phyloP scores from a whole-genome alignment of 2,888 invertebrate genomes.

The Vannuccia rotundouncinata region DNA sequence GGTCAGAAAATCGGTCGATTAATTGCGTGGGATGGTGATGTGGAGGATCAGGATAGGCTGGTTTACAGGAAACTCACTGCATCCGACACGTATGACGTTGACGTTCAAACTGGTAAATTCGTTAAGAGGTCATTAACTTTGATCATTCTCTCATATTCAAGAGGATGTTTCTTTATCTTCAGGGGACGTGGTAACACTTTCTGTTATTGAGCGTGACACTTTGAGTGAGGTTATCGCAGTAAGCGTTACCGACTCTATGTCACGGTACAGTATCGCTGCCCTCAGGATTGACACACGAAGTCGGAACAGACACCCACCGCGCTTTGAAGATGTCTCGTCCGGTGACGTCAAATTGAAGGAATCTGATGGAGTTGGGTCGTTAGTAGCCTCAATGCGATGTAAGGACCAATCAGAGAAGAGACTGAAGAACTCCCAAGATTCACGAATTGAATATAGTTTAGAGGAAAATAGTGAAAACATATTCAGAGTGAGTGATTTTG shows the following conservation, averaged over 20 bases:
- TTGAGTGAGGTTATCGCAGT: background rate
- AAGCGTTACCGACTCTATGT: background rate
- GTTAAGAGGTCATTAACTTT: too few species aligned
- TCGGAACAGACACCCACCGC: background rate
- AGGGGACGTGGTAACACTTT: background rate
- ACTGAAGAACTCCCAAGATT: too few species aligned
- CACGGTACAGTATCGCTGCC: background rate
- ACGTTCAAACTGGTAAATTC: background rate
- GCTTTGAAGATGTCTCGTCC: background rate
- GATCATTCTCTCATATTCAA: too few species aligned
- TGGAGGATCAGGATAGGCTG: background rate
- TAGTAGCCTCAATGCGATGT: background rate
- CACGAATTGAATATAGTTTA: background rate
- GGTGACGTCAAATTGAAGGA: background rate
- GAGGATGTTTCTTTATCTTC: background rate
- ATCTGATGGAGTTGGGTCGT: background rate
- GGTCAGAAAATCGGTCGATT: background rate
- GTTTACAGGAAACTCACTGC: background rate
- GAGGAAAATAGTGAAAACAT: background rate
- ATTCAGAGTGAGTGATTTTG: background rate
- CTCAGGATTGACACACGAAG: background rate
- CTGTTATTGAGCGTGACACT: background rate
- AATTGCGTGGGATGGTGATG: background rate
- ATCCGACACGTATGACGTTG: background rate
- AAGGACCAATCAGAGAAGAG: background rate